phyloP scores from a whole-genome alignment of 2,888 invertebrate genomes.

The Thalpophila matura region DNA sequence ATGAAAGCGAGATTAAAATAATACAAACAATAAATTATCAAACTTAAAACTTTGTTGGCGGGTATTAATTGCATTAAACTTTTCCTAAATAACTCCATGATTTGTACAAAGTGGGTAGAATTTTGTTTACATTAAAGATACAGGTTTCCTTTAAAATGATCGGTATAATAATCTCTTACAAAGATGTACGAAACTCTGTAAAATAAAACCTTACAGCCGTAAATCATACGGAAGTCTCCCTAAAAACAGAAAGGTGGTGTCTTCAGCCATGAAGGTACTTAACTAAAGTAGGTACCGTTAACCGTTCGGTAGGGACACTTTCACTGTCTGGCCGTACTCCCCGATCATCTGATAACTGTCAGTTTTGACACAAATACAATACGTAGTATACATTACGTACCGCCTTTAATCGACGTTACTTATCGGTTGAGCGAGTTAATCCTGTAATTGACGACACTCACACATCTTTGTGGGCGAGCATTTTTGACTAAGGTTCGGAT shows the following conservation, averaged over 20 bases:
- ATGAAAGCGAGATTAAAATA: no score
- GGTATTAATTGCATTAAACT: no score
- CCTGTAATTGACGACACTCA: slow-evolving; percentile 20
- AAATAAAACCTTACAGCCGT: background rate
- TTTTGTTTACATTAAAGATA: no score
- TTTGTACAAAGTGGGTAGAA: no score
- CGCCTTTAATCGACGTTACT: slow-evolving; percentile 31
- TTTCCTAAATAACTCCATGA: no score
- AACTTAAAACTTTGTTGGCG: no score
- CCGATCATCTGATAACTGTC: slow-evolving; percentile 76
- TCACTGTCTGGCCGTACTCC: slow-evolving; percentile 76
- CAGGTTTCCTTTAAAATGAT: no score
- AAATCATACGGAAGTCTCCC: slow-evolving; percentile 19
- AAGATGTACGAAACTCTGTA: background rate
- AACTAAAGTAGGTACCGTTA: slow-evolving; percentile 78
- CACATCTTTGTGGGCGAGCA: slow-evolving; percentile 5
- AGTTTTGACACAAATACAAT: slow-evolving; percentile 56
- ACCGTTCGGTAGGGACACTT: slow-evolving; percentile 82
- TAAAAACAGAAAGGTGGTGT: slow-evolving; percentile 36
- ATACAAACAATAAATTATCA: no score
- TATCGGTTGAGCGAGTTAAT: slow-evolving; percentile 31
- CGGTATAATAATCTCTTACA: no score
- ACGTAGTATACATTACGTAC: slow-evolving; percentile 15
- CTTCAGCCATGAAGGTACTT: slow-evolving; percentile 47
- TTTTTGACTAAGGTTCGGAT: background rate